phyloP scores from a whole-genome alignment of 2,888 invertebrate species.

The Chymomyza fuscimana region DNA sequence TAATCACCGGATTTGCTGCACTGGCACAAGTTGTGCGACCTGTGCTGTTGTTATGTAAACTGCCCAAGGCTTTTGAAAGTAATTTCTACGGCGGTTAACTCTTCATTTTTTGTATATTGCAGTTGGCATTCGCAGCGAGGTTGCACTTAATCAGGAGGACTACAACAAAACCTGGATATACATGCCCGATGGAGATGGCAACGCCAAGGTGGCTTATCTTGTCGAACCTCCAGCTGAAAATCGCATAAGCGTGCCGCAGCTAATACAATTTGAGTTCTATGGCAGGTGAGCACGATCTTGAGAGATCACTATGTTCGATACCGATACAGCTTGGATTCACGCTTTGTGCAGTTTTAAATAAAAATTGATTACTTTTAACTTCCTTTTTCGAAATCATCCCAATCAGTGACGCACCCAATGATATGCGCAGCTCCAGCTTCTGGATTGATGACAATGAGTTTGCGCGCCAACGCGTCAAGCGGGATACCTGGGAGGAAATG shows the following conservation, averaged over 20 bases:
- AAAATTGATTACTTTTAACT: background rate
- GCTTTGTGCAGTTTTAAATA: no score
- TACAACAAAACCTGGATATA: slow-evolving; percentile 80
- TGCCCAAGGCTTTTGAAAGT: background rate
- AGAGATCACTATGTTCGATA: no score
- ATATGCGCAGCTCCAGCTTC: slow-evolving; percentile 58
- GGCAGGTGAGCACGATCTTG: slow-evolving; percentile 56
- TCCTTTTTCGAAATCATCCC: background rate
- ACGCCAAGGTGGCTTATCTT: slow-evolving; percentile 77
- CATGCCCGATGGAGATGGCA: slow-evolving; percentile 79
- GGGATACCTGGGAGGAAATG: slow-evolving; percentile 77
- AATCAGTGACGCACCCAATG: slow-evolving; percentile 54
- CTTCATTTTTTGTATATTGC: background rate
- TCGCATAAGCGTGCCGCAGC: slow-evolving; percentile 61
- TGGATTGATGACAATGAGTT: slow-evolving; percentile 64
- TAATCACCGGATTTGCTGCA: slow-evolving; percentile 71
- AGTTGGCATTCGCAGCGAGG: slow-evolving; percentile 75
- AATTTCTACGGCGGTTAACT: background rate
- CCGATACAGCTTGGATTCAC: no score
- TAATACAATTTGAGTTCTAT: slow-evolving; percentile 75
- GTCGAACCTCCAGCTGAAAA: slow-evolving; percentile 74
- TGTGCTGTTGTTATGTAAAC: slow-evolving; percentile 65
- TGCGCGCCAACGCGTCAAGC: slow-evolving; percentile 60
- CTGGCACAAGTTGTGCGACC: slow-evolving; percentile 71
- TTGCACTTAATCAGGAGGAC: slow-evolving; percentile 75